Conservation (phyloP, 2,888 invertebrate genomes). For the Anticlea derivata region DNA sequence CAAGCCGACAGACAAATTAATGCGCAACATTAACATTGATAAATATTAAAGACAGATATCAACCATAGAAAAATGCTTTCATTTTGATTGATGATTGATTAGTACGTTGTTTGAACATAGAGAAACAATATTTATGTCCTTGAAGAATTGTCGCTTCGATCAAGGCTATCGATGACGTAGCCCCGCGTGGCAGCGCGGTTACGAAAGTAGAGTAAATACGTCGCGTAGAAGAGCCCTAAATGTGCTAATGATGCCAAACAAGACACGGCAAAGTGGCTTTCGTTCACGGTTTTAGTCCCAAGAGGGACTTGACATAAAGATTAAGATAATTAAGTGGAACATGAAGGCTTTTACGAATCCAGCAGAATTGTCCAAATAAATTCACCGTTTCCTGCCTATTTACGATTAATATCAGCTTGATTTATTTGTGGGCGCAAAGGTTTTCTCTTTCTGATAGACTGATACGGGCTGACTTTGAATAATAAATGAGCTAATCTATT, state of each 20-base stretch:
- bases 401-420: constrained; percentile 37
- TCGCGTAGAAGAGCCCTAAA: not conserved
- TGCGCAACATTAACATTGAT: too few relatives aligned
- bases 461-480: constrained; percentile 43
- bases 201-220: not conserved
- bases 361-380: constrained; percentile 26
- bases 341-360: constrained; percentile 24
- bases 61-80: too few relatives aligned
- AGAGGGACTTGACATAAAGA: constrained; percentile 19
- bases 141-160: too few relatives aligned
- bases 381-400: constrained; percentile 27
- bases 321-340: constrained; percentile 24
- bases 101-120: too few relatives aligned
- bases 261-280: constrained; percentile 14
- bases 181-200: not conserved
- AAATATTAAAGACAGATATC: too few relatives aligned
- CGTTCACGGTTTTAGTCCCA: constrained; percentile 7
- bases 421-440: constrained; percentile 36
- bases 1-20: too few relatives aligned
- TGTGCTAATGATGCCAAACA: constrained; percentile 15
- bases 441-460: constrained; percentile 37
- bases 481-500: constrained; percentile 52
- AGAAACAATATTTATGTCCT: too few relatives aligned
- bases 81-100: too few relatives aligned
- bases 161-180: not conserved